Conservation (phyloP, 1,140 invertebrate species). For the Acromyrmex heyeri region DNA sequence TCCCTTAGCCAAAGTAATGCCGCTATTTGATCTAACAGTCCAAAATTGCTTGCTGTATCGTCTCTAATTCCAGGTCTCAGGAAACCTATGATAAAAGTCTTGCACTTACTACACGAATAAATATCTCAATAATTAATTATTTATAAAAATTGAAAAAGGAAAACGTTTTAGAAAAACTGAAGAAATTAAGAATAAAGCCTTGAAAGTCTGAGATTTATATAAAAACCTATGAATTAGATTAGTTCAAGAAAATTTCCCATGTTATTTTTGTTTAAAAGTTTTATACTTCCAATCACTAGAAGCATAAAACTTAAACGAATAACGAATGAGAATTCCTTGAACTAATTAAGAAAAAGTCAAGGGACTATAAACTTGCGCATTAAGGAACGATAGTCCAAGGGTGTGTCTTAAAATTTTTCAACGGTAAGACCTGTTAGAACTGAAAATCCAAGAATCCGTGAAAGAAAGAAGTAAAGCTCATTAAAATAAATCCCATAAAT, state of each 20-base stretch:
- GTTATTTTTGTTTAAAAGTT: too few species aligned
- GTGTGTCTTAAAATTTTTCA: background rate
- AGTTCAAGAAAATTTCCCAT: too few species aligned
- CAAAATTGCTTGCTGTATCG: constrained; percentile 93
- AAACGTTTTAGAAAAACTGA: background rate
- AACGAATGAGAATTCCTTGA: background rate
- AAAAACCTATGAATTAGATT: background rate
- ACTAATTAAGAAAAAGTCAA: background rate
- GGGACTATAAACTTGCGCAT: background rate
- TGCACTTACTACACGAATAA: background rate
- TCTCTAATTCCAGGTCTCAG: constrained; percentile 91
- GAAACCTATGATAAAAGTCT: constrained; percentile 88
- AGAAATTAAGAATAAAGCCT: background rate
- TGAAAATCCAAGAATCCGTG: background rate
- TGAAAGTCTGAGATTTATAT: background rate
- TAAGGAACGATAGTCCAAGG: background rate
- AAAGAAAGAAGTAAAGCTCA: constrained; percentile 5
- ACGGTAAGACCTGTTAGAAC: constrained; percentile 8
- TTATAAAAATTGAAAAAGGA: background rate
- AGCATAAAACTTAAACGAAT: background rate
- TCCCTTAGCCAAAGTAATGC: constrained; percentile 95
- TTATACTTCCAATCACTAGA: too few species aligned
- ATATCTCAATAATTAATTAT: background rate
- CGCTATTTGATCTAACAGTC: constrained; percentile 95
- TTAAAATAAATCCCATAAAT: constrained; percentile 13